phyloP scores from a whole-genome alignment of 2,888 invertebrate genomes.

The Tetragonisca angustula region DNA sequence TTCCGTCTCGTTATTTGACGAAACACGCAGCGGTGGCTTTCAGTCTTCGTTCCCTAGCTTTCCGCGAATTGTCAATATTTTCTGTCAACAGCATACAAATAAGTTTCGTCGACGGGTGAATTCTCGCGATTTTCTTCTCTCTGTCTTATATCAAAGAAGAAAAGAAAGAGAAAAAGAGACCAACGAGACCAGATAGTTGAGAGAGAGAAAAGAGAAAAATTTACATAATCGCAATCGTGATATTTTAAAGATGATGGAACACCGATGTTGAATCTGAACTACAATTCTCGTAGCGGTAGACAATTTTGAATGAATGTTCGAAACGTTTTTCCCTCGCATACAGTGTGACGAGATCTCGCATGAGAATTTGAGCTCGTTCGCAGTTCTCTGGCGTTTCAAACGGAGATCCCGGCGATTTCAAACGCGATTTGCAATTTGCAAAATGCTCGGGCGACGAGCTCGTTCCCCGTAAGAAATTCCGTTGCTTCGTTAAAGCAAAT shows the following conservation, averaged over 20 bases:
- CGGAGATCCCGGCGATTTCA: conserved; percentile 10
- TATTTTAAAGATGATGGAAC: neutral
- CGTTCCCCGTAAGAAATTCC: conserved; percentile 11
- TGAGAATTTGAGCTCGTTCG: neutral
- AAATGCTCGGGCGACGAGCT: neutral
- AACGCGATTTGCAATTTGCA: conserved; percentile 13
- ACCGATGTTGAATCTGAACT: neutral
- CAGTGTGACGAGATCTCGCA: no score
- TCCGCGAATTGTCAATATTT: neutral
- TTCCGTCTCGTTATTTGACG: neutral
- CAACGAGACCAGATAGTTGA: no score
- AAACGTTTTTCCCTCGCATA: neutral
- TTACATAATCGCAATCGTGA: neutral
- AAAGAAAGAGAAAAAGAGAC: neutral
- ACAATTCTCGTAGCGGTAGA: neutral
- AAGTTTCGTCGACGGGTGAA: neutral
- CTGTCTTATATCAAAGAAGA: neutral
- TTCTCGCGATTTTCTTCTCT: neutral
- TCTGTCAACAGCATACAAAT: neutral
- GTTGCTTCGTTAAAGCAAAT: conserved; percentile 39
- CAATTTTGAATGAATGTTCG: no score
- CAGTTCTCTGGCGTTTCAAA: neutral
- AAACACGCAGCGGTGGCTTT: neutral
- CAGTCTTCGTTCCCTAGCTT: neutral
- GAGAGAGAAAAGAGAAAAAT: neutral